Base-by-base conservation (phyloP, 2,888 invertebrate genomes). In the Acanthosepion pharaonis region DNA sequence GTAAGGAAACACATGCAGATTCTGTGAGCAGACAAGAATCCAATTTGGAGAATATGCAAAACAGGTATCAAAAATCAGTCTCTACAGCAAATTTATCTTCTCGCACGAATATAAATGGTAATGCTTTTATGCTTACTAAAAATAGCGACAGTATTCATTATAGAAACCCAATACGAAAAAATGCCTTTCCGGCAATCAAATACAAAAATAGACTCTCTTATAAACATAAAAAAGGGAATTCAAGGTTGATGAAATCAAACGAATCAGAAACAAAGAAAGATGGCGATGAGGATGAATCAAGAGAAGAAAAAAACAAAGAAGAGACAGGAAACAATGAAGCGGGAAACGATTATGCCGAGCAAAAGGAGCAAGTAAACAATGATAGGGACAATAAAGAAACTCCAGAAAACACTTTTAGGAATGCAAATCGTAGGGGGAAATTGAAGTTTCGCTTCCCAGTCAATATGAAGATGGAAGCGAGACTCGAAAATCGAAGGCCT, bases 111-210 rank as follows among this genome's bases (percentile, higher is more conserved):
- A 49, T 15, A 18, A 49, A 93, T n/a, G n/a, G n/a, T 20, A 93
- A 93, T 51, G 93, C 93, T 18, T 93, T 93, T 93, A 93, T 93
- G 93, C 53, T 93, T 25, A 93, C 5, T 51, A 49, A 93, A 49
- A 93, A 93, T 93, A 53, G 93, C 49, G 93, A 93, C 48, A 49
- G 28, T 49, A n/a, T 93, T 53, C 93, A 51, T 93, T 93, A 93
- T 49, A 93, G 93, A 93, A n/a, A 28, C 28, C 53, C 93, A 15
- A n/a, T n/a, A 28, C 53, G 53, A 18, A 49, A 93, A 93, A 93
- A 49, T 18, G 53, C 53, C 20, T 93, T 53, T 93, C 93, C 93
- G 15, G 51, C 49, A 51, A n/a, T 93, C 6, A 15, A 93, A 33
- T 53, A 93, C n/a, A 49, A 93, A 28, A 93, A 25, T 15, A 18